These are phyloP conservation scores for Tromatobia lineatoria DNA, from an alignment of 2,888 invertebrate genomes.

Conservation along the genomic window DNA sequence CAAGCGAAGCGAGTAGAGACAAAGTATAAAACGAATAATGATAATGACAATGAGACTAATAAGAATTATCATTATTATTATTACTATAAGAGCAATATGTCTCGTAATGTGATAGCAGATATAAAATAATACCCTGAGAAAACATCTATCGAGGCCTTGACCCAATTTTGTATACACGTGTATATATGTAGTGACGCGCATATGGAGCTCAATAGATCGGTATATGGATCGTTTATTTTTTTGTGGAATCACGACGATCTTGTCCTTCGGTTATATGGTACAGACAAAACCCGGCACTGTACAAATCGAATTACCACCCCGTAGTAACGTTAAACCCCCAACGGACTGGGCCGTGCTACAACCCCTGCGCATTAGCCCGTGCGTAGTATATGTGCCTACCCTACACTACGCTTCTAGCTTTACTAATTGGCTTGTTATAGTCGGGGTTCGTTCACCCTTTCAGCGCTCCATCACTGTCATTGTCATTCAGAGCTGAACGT, in stretches of 20 bases:
- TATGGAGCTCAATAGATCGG: background rate
- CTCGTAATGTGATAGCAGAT: background rate
- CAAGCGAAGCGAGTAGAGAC: background rate
- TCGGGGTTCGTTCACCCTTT: slow-evolving; percentile 74
- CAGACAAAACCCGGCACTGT: slow-evolving; percentile 50
- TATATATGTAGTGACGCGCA: background rate
- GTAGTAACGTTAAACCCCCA: slow-evolving; percentile 68
- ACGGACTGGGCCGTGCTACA: slow-evolving; percentile 35
- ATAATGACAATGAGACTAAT: background rate
- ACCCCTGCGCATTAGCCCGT: slow-evolving; percentile 15
- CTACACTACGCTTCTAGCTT: slow-evolving; percentile 28
- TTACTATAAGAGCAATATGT: background rate
- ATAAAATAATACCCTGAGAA: background rate
- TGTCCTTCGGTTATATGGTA: slow-evolving; percentile 17
- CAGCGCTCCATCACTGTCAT: slow-evolving; percentile 68
- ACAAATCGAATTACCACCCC: slow-evolving; percentile 77
- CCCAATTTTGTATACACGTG: background rate
- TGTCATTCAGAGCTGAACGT: slow-evolving; percentile 68
- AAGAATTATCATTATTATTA: background rate
- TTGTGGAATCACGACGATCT: slow-evolving; percentile 13
- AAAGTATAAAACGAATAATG: background rate
- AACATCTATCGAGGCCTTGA: slow-evolving; percentile 4
- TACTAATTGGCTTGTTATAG: slow-evolving; percentile 79
- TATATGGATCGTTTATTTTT: background rate
- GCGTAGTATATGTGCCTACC: slow-evolving; percentile 13